Evolutionary conservation across 2,113 vertebrate genomes (phyloP).

Genomic region (Monopterus albus): DNA sequence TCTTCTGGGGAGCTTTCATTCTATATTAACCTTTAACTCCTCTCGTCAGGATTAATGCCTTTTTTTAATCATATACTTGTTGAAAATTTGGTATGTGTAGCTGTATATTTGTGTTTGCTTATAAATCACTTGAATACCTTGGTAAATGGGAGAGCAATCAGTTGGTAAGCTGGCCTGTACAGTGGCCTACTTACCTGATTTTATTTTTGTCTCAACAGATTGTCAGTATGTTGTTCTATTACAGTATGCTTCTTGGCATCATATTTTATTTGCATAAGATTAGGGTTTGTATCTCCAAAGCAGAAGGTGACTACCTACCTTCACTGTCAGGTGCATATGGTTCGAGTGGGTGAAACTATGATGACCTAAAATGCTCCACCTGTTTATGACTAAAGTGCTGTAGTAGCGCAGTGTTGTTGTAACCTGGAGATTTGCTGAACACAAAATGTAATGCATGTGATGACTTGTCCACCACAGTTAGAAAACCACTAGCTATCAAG

Average conservation of each 20-base stretch:
- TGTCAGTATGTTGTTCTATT: slow-evolving; percentile 13
- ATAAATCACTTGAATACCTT: slow-evolving; percentile 10
- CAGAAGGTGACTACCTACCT: background rate
- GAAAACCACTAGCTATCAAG: background rate
- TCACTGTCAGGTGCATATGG: background rate
- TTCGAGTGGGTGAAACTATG: background rate
- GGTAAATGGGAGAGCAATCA: slow-evolving; percentile 17
- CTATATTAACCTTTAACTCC: slow-evolving; percentile 43
- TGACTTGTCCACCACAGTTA: slow-evolving; percentile 1
- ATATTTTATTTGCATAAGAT: slow-evolving; percentile 10
- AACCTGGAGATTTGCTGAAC: slow-evolving; percentile 1
- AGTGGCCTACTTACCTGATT: slow-evolving; percentile 50
- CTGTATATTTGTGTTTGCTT: background rate
- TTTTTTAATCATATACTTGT: background rate
- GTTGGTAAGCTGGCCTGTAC: slow-evolving; percentile 12
- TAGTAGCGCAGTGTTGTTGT: slow-evolving; percentile 1
- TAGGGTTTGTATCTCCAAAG: background rate
- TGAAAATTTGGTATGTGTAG: background rate
- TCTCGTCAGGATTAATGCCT: slow-evolving; percentile 7
- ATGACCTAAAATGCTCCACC: background rate
- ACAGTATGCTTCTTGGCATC: background rate
- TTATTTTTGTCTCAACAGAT: slow-evolving; percentile 33
- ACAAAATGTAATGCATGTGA: background rate
- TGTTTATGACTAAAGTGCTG: slow-evolving; percentile 14
- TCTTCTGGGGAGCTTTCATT: slow-evolving; percentile 50